Evolutionary conservation across 2,113 vertebrate species (phyloP).

Genomic region (Lepidothrix coronata): DNA sequence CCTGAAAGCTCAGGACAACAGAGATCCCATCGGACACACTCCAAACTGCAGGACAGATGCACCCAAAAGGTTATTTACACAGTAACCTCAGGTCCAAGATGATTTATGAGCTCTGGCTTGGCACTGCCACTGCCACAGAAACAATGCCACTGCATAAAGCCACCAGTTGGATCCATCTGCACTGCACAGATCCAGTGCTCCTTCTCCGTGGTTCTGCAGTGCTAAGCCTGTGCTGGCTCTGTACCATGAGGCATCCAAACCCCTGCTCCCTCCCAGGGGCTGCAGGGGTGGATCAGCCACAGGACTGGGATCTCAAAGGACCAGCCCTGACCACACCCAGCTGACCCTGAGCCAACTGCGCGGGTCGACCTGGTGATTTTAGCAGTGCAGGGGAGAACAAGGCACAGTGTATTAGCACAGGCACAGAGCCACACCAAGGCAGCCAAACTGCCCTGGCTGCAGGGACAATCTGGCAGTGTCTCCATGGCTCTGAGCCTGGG

Average conservation of each 20-base stretch:
- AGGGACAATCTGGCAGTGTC: not conserved
- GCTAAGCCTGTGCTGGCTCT: not conserved
- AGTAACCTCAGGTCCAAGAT: not conserved
- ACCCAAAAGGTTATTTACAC: not conserved
- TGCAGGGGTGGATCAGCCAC: not conserved
- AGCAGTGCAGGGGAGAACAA: not conserved
- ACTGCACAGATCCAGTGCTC: not conserved
- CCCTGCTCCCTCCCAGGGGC: not conserved
- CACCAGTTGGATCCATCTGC: not conserved
- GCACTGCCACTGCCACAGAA: not conserved
- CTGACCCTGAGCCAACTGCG: accelerated
- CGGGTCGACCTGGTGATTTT: not conserved
- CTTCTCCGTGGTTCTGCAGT: accelerated
- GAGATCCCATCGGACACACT: not conserved
- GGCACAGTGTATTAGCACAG: not conserved
- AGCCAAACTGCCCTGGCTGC: not conserved
- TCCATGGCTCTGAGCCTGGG: not conserved
- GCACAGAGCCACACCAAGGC: not conserved
- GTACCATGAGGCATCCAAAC: not conserved
- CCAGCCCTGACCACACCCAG: not conserved
- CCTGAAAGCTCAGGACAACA: not conserved
- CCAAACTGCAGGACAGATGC: not conserved
- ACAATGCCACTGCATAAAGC: not conserved
- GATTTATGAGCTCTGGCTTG: not conserved
- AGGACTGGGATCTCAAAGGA: not conserved